phyloP scores from a whole-genome alignment of 2,113 vertebrate species.

The Etheostoma cragini region DNA sequence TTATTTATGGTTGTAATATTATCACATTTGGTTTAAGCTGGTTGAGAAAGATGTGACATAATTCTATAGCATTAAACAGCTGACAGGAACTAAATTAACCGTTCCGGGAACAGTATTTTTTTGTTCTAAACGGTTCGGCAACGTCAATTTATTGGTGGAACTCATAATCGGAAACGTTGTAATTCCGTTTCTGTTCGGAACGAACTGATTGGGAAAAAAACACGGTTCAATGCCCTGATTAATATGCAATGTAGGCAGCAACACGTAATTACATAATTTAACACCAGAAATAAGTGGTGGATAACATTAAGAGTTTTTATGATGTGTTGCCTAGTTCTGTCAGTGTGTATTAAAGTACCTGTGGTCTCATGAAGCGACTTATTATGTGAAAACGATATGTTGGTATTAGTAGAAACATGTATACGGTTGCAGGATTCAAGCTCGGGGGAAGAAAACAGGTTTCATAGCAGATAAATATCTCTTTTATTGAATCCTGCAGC shows the following conservation, averaged over 20 bases:
- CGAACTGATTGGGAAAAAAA: too few species aligned
- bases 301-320: constrained; percentile 2
- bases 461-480: constrained; percentile 23
- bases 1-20: too few species aligned
- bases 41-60: too few species aligned
- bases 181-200: too few species aligned
- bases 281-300: neutral
- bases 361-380: neutral
- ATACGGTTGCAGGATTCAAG: neutral
- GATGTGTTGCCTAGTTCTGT: neutral
- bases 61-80: too few species aligned
- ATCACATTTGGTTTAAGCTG: too few species aligned
- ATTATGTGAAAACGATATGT: neutral
- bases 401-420: neutral
- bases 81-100: too few species aligned
- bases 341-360: neutral
- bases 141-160: too few species aligned
- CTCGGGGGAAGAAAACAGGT: neutral
- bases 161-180: too few species aligned
- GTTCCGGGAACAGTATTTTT: too few species aligned
- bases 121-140: too few species aligned
- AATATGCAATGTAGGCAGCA: constrained; percentile 4
- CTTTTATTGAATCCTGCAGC: constrained; percentile 25
- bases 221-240: too few species aligned
- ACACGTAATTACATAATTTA: constrained; percentile 10